Evolutionary conservation across 2,113 vertebrate genomes (phyloP).

Genomic region (Sapajus apella): DNA sequence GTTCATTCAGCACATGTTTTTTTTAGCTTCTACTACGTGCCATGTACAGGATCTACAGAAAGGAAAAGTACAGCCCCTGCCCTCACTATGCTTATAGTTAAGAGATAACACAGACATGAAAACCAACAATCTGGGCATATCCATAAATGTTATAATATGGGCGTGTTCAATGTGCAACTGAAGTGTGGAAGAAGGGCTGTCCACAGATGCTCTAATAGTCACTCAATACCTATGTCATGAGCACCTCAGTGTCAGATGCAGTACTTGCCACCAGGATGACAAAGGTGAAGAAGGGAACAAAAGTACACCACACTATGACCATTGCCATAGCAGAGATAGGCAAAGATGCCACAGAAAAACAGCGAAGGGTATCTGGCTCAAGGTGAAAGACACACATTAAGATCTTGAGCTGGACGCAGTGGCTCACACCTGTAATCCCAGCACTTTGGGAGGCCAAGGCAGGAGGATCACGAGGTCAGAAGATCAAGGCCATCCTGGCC

Average conservation of each 20-base stretch:
- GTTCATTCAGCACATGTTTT: conserved; percentile 19
- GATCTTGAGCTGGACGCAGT: neutral
- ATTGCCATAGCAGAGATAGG: too few species aligned
- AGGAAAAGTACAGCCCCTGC: neutral
- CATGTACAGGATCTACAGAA: neutral
- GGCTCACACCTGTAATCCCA: too few species aligned
- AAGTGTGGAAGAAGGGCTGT: neutral
- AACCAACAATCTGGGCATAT: too few species aligned
- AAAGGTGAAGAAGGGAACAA: neutral
- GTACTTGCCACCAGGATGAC: neutral
- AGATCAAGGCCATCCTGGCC: too few species aligned
- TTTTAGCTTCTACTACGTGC: neutral
- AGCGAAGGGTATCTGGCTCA: too few species aligned
- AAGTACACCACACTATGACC: neutral
- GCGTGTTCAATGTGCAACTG: neutral
- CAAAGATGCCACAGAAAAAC: neutral
- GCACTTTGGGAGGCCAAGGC: too few species aligned
- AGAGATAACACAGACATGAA: neutral
- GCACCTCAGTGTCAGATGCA: neutral
- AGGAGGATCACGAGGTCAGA: too few species aligned
- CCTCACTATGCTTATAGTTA: neutral
- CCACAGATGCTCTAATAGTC: neutral
- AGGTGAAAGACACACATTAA: neutral
- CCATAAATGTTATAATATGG: neutral
- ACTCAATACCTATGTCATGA: neutral